phyloP scores from a whole-genome alignment of 1,140 invertebrate species.

The Drosophila kepulauana region DNA sequence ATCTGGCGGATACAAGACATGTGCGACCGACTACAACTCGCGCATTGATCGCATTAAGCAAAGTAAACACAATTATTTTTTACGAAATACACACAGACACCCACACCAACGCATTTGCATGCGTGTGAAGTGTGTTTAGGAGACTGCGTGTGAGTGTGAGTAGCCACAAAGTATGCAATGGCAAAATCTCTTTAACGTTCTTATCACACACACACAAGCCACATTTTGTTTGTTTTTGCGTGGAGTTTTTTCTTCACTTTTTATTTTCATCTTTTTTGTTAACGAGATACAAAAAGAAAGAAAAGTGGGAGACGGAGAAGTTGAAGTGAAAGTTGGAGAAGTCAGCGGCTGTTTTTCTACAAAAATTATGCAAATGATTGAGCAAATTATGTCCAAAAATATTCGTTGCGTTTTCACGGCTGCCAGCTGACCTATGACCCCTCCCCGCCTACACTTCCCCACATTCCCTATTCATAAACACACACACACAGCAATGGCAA shows the following conservation, averaged over 20 bases:
- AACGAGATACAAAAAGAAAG: slow-evolving; percentile 65
- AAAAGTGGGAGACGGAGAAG: neutral
- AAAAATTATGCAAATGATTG: slow-evolving; percentile 83
- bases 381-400: slow-evolving; percentile 78
- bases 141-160: slow-evolving; percentile 5
- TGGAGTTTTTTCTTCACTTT: slow-evolving; percentile 49
- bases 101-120: neutral
- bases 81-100: slow-evolving; percentile 11
- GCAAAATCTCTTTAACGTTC: slow-evolving; percentile 58
- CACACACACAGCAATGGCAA: neutral
- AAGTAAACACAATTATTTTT: slow-evolving; percentile 82
- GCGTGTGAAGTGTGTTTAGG: neutral
- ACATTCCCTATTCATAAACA: neutral
- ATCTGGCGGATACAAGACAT: slow-evolving; percentile 17
- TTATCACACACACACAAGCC: slow-evolving; percentile 57
- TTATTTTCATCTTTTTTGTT: slow-evolving; percentile 48
- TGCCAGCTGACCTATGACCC: slow-evolving; percentile 66
- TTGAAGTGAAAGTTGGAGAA: slow-evolving; percentile 2
- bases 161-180: slow-evolving; percentile 65
- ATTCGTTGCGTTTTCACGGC: slow-evolving; percentile 20
- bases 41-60: slow-evolving; percentile 75
- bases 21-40: slow-evolving; percentile 41
- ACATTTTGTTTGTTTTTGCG: slow-evolving; percentile 66
- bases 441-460: neutral
- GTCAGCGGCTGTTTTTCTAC: slow-evolving; percentile 58